phyloP scores from a whole-genome alignment of 2,797 vertebrate genomes.

The Parauchenoglanis punctatus region DNA sequence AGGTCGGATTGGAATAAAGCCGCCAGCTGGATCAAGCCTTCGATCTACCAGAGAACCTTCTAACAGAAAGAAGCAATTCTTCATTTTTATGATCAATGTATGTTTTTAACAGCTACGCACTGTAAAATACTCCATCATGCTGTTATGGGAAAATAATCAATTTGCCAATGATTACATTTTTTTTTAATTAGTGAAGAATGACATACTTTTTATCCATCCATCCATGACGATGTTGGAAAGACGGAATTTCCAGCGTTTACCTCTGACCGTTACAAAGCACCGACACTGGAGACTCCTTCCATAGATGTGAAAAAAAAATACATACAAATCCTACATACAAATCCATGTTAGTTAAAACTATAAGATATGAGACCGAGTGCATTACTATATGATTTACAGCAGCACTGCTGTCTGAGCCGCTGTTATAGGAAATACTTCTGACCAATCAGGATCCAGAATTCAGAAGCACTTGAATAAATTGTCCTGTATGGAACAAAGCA shows the following conservation, averaged over 20 bases:
- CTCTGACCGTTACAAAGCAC: neutral
- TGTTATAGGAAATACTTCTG: neutral
- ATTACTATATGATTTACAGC: neutral
- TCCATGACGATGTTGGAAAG: neutral
- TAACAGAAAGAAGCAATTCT: neutral
- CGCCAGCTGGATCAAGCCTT: neutral
- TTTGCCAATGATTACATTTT: neutral
- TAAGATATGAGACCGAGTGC: too few relatives aligned
- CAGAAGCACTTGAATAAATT: too few relatives aligned
- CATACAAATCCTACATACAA: neutral
- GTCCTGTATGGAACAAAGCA: neutral
- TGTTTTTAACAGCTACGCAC: neutral
- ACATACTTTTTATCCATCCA: neutral
- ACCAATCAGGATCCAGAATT: constrained; percentile 15
- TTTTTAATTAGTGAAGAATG: neutral
- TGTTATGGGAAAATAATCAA: neutral
- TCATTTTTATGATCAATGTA: too few relatives aligned
- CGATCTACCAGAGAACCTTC: neutral
- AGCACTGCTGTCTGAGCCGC: neutral
- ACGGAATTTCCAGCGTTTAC: neutral
- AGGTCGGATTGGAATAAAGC: neutral
- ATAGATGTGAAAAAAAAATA: neutral
- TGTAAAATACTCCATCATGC: neutral
- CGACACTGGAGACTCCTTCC: constrained; percentile 3
- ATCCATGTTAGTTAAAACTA: neutral